Percentiles rank a stretch among this genome's conserved stretches.
These are phyloP conservation scores for Halcyon malimbica DNA, from an alignment of 2,113 vertebrate species.

Conservation along the genomic window DNA sequence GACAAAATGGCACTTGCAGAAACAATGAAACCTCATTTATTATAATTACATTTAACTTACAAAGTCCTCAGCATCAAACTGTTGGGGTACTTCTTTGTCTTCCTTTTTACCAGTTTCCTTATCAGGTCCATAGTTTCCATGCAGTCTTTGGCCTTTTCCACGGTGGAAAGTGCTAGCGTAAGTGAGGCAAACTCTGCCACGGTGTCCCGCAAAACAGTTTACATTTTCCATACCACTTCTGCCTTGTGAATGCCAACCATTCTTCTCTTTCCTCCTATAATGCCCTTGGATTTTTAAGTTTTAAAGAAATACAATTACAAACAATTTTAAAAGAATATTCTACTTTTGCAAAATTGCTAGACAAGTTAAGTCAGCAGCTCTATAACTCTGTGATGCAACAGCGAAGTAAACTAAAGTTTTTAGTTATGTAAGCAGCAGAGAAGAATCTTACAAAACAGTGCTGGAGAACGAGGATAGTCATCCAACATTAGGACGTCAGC, in stretches of 20 bases:
- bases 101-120: slow-evolving; percentile 66
- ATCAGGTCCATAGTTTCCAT: slow-evolving; percentile 65
- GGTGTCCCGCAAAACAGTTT: slow-evolving; percentile 66
- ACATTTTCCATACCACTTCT: slow-evolving; percentile 74
- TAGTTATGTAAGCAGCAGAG: not conserved
- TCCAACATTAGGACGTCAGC: not conserved
- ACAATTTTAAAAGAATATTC: not conserved
- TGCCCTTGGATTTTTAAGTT: slow-evolving; percentile 68
- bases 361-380: not conserved
- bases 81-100: slow-evolving; percentile 70
- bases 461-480: not conserved
- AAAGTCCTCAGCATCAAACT: slow-evolving; percentile 85
- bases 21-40: not conserved
- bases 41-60: slow-evolving; percentile 73
- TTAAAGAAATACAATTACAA: not conserved
- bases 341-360: not conserved
- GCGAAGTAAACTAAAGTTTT: not conserved
- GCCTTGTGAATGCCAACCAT: slow-evolving; percentile 78
- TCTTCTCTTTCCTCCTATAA: slow-evolving; percentile 81
- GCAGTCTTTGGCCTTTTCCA: slow-evolving; percentile 74
- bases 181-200: slow-evolving; percentile 65
- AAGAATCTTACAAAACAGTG: not conserved
- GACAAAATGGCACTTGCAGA: not conserved
- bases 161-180: slow-evolving; percentile 61
- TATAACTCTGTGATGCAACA: accelerated